Evolutionary conservation across 2,797 vertebrate genomes (phyloP).

Genomic region (Nasua narica): DNA sequence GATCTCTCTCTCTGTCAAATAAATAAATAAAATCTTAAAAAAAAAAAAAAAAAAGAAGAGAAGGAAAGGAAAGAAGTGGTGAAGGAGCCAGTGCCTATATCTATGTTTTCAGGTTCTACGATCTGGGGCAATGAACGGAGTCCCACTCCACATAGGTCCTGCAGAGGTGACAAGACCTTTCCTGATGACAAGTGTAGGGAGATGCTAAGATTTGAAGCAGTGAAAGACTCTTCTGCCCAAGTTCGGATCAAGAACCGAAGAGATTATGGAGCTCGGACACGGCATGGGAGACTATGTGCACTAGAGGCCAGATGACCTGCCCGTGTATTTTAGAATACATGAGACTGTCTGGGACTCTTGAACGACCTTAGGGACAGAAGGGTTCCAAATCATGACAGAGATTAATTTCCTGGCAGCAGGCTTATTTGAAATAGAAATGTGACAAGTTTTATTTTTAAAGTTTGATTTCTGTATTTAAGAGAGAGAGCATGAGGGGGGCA

Average conservation of each 20-base stretch:
- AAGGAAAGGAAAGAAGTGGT: neutral
- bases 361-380: neutral
- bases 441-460: neutral
- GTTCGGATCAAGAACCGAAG: neutral
- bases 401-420: conserved; percentile 11
- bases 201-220: neutral
- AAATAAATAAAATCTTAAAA: no score
- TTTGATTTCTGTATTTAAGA: neutral
- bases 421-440: conserved; percentile 18
- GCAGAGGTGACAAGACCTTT: neutral
- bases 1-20: no score
- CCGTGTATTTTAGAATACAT: neutral
- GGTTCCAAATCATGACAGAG: neutral
- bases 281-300: neutral
- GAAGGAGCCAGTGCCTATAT: neutral
- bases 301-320: neutral
- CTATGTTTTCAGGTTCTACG: neutral
- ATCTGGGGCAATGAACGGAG: neutral
- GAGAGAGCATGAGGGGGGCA: neutral
- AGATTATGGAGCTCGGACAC: neutral
- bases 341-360: neutral
- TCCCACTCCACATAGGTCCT: neutral
- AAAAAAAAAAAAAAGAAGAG: neutral
- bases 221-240: neutral
- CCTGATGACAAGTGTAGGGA: neutral